Evolutionary conservation across 64 coral and sea anemone genomes (phyloP), one percentile per base, ranked within the genome.

Genomic region (Acropora yongei): DNA sequence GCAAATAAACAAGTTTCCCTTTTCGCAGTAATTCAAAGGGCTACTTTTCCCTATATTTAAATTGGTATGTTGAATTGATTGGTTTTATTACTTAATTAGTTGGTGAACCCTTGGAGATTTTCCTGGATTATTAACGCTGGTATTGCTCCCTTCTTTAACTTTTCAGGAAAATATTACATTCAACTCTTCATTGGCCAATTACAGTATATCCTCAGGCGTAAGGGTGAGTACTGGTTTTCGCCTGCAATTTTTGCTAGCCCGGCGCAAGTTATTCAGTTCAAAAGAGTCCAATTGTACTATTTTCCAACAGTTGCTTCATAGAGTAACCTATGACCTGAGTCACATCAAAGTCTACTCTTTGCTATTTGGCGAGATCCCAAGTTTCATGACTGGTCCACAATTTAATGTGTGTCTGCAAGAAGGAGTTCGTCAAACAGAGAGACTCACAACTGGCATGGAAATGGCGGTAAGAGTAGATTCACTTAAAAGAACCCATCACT

Each of bases 301-400:
- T 85, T 20, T 14, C 65, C 6, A 12, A 71, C 81, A 92, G 90
- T 82, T 84, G 65, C 20, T 49, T 12, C 80, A 69, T 57, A 93
- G 91, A 49, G 18, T 93, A 11, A 65, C 74, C 10, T 93, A 87
- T 57, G 91, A 93, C 65, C 61, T 76, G 73, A 58, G 45, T 50
- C 82, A 93, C 47, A 47, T 93, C 13, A 49, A 79, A 66, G 78
- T 93, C 20, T 93, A 87, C 80, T 86, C 83, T 44, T 55, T 87
- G 40, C 57, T 93, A 1, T 86, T 93, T 47, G 77, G 58, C 65
- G 42, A 93, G 72, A 77, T 72, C 8, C 49, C 74, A 76, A 91
- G 72, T 42, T 69, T 20, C 43, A 72, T 39, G 66, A 47, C 61
- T 11, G 44, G 18, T 0, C 71, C 46, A 13, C 72, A 76, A n/a